Percentiles rank a stretch among this genome's conserved stretches.
phyloP scores from a whole-genome alignment of 2,797 vertebrate species.

The Chaunax sp. region DNA sequence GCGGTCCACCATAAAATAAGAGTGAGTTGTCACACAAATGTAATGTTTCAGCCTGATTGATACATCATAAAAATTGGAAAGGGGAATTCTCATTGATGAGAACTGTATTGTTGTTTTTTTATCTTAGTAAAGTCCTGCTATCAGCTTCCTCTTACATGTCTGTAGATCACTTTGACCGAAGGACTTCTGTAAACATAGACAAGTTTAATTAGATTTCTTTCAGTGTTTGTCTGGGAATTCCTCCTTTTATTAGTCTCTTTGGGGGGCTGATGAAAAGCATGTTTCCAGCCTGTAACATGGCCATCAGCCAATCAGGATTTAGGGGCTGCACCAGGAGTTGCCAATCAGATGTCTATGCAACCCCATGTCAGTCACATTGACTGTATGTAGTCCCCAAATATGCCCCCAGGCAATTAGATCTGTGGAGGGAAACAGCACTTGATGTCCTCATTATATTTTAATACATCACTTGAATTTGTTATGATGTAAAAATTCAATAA shows the following conservation, averaged over 20 bases:
- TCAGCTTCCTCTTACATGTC: background rate
- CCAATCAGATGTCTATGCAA: conserved; percentile 15
- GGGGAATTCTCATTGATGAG: conserved; percentile 1
- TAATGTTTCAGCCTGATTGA: conserved; percentile 25
- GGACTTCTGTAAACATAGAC: too few relatives aligned
- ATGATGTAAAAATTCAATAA: conserved; percentile 74
- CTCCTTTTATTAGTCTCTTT: background rate
- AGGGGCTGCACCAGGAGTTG: background rate
- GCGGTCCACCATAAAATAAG: background rate
- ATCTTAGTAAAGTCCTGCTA: too few relatives aligned
- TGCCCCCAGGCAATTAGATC: conserved; percentile 12
- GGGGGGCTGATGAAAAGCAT: background rate
- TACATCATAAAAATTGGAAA: conserved; percentile 1
- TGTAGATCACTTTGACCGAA: too few relatives aligned
- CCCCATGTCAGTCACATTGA: background rate
- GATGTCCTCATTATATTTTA: conserved; percentile 72
- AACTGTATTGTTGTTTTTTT: background rate
- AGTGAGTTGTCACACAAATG: conserved; percentile 18
- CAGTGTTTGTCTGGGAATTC: background rate
- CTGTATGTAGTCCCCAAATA: conserved; percentile 10
- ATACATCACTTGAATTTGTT: conserved; percentile 75
- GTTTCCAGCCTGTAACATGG: background rate
- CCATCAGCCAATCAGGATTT: conserved; percentile 24
- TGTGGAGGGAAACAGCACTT: conserved; percentile 38
- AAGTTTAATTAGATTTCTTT: too few relatives aligned